Evolutionary conservation across 2,113 vertebrate genomes (phyloP), one percentile per base, ranked within the genome.

Genomic region (Proteles cristata): DNA sequence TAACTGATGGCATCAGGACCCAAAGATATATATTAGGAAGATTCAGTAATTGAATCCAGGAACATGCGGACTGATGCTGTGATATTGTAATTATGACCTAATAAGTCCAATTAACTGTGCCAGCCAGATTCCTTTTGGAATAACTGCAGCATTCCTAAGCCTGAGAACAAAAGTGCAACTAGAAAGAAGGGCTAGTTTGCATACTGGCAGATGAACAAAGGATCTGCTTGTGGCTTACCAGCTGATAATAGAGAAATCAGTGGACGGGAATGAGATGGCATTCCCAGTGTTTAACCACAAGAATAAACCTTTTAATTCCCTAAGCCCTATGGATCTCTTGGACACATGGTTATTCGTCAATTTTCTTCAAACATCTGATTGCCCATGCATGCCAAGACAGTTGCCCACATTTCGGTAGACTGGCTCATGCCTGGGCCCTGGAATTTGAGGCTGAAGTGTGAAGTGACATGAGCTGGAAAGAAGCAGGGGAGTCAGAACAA

Each of bases 221-320:
- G 86, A 93, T 93, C 92, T 94, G 45, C 69, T 97, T 96, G 61
- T 96, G 73, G 93, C 53, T 97, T 97, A 96, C 93, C 89, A 97
- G 65, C 89, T 97, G 97, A 98, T 97, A 97, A 97, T 94, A 97
- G 97, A 97, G 50, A 97, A 97, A 96, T 97, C 96, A 96, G 86
- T 96, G 95, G 79, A 90, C 6, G 2, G 79, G 97, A 97, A 97
- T 96, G 96, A 97, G 89, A 97, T 92, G 95, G 83, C 89, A 97
- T 97, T 97, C 94, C 87, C 89, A 92, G 95, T 95, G 92, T 96
- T 97, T 97, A 97, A 94, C 95, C 87, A 87, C 71, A 96, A 96
- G 93, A 96, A 94, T 93, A 94, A 97, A 69, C 68, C 89, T 97
- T 97, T 97, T 96, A 97, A 95, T 83, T 97, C 65, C 69, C 68